Evolutionary conservation across 2,888 invertebrate species (phyloP).

Genomic region (Acleris laterana): DNA sequence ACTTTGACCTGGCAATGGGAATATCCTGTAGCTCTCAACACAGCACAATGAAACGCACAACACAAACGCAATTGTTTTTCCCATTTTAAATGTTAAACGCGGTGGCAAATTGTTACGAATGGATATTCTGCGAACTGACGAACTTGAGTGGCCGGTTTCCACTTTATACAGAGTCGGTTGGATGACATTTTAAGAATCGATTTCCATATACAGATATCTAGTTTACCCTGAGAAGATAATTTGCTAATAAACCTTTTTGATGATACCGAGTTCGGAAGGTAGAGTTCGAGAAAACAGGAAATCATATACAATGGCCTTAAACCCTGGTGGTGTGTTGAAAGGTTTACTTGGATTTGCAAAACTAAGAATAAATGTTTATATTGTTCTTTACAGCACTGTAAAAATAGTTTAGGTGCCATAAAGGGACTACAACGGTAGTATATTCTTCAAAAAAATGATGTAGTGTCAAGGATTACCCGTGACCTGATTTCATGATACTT

Average conservation of each 20-base stretch:
- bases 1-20: constrained; percentile 51
- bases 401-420: no score
- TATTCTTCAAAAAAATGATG: not conserved
- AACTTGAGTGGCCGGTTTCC: constrained; percentile 50
- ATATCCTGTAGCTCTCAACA: constrained; percentile 49
- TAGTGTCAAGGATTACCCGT: not conserved
- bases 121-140: constrained; percentile 31
- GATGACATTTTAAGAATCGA: constrained; percentile 45
- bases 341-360: no score
- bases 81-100: constrained; percentile 27
- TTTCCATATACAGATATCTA: constrained; percentile 57
- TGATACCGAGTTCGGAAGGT: constrained; percentile 21
- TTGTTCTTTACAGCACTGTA: not conserved
- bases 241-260: constrained; percentile 41
- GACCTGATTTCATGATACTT: not conserved
- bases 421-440: no score
- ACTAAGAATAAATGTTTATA: no score
- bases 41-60: constrained; percentile 39
- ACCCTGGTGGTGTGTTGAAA: not conserved
- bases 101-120: constrained; percentile 25
- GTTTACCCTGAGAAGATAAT: constrained; percentile 59
- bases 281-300: constrained; percentile 21
- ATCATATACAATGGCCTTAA: constrained; percentile 12
- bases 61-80: constrained; percentile 26
- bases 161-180: constrained; percentile 43